A percentile compares a stretch with the other conserved stretches of the same genome.
phyloP scores from a whole-genome alignment of 2,113 vertebrate genomes.

The Drymodes brunneopygia region DNA sequence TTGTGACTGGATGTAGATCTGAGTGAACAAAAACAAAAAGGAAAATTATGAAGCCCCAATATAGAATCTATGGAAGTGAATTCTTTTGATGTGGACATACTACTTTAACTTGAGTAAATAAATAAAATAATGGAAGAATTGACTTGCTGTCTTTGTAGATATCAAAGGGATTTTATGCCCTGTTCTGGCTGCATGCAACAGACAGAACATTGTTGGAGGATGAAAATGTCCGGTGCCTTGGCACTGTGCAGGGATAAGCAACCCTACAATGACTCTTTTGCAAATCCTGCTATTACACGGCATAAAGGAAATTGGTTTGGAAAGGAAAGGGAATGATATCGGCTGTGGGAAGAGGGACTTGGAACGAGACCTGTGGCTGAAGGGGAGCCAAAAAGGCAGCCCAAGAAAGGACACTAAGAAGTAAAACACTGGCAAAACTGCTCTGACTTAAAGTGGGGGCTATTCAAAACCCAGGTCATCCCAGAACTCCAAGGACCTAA shows the following conservation, averaged over 20 bases:
- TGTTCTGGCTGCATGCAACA: neutral
- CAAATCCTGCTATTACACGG: neutral
- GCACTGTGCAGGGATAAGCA: neutral
- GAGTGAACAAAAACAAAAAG: neutral
- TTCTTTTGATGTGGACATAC: neutral
- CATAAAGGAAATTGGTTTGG: neutral
- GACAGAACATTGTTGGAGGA: slow-evolving; percentile 21
- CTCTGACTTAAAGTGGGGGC: neutral
- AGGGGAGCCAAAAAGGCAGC: neutral
- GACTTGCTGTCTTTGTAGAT: neutral
- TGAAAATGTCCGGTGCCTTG: neutral
- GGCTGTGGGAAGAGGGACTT: neutral
- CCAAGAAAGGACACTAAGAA: neutral
- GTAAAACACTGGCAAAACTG: neutral
- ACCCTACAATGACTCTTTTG: neutral
- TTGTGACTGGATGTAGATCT: neutral
- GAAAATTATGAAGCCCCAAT: neutral
- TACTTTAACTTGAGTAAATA: neutral
- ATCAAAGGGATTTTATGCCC: slow-evolving; percentile 27
- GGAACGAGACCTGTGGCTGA: slow-evolving; percentile 10
- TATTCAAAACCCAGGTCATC: neutral
- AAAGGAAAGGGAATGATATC: neutral
- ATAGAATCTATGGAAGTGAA: neutral
- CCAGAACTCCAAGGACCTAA: neutral
- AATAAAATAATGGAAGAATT: neutral